Evolutionary conservation across 2,888 invertebrate species (phyloP).

Genomic region (Cantharis rustica): DNA sequence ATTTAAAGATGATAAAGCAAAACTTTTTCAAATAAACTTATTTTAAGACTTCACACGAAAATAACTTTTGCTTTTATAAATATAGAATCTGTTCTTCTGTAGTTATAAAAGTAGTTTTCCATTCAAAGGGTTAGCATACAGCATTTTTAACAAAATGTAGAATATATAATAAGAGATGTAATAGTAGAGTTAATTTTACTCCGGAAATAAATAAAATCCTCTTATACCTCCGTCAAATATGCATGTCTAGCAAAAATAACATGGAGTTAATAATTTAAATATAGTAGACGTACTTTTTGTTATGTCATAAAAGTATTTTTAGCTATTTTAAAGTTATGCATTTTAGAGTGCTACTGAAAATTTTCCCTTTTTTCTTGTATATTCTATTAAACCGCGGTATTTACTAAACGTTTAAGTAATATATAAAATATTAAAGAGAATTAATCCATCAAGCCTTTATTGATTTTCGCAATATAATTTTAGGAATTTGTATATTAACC

Average conservation of each 20-base stretch:
- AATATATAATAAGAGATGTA: background rate
- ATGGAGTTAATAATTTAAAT: constrained; percentile 1
- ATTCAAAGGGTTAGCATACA: background rate
- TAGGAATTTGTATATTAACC: background rate
- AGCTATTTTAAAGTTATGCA: background rate
- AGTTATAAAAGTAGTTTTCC: background rate
- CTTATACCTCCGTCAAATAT: background rate
- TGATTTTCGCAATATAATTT: background rate
- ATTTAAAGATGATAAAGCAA: background rate
- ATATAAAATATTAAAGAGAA: background rate
- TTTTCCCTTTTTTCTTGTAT: background rate
- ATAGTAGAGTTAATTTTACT: background rate
- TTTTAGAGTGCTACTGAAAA: background rate
- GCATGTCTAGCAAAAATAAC: background rate
- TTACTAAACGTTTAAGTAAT: background rate
- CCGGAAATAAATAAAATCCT: background rate
- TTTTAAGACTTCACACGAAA: background rate
- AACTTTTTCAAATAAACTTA: background rate
- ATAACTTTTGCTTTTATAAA: constrained; percentile 2
- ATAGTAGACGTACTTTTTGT: background rate
- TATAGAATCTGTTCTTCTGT: background rate
- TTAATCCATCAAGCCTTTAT: background rate
- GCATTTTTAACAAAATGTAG: background rate
- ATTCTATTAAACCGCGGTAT: background rate
- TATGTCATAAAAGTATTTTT: constrained; percentile 4